phyloP scores from a whole-genome alignment of 2,113 vertebrate genomes.

The Eurystomus gularis region DNA sequence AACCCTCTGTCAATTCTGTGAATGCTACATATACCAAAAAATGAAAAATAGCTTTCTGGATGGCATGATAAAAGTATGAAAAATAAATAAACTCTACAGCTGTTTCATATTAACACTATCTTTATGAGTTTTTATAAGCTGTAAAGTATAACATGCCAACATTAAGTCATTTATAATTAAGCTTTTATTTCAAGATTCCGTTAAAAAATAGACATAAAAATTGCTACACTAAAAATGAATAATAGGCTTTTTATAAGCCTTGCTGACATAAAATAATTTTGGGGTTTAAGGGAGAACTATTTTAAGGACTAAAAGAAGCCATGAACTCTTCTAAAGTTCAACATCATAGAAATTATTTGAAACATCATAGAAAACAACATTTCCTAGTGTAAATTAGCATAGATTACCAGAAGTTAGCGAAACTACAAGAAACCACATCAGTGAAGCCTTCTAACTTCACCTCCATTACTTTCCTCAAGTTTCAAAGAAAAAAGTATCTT shows the following conservation, averaged over 20 bases:
- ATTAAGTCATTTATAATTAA: conserved; percentile 29
- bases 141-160: neutral
- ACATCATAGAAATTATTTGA: neutral
- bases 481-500: neutral
- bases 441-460: neutral
- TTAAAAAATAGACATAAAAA: neutral
- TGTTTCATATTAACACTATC: conserved; percentile 34
- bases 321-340: neutral
- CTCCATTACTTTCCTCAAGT: neutral
- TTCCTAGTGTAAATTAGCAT: neutral
- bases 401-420: neutral
- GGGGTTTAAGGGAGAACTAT: neutral
- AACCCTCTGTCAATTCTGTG: neutral
- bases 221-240: neutral
- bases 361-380: neutral
- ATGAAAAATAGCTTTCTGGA: neutral
- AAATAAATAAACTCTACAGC: neutral
- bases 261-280: neutral
- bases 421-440: neutral
- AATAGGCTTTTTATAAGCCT: neutral
- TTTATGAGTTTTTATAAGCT: conserved; percentile 21
- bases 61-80: neutral
- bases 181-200: neutral
- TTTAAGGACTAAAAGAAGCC: neutral
- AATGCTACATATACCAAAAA: neutral